Evolutionary conservation across 2,113 vertebrate genomes (phyloP).

Genomic region (Leiothrix lutea): DNA sequence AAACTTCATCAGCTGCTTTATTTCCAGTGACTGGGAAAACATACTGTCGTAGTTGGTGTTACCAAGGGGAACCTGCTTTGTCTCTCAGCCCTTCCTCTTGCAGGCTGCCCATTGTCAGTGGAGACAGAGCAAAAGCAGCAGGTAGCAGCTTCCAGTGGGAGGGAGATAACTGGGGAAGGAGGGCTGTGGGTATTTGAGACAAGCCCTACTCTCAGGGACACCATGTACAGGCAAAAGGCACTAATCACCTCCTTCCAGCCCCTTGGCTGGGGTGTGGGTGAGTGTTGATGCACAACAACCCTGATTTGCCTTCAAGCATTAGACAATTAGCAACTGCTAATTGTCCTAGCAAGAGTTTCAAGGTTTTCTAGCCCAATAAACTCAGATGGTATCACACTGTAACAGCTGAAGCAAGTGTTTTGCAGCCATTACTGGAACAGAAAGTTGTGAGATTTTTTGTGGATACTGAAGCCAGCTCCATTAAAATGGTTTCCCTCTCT

Average conservation of each 20-base stretch:
- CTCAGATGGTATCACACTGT: background rate
- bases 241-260: background rate
- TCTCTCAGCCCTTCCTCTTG: background rate
- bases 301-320: background rate
- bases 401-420: background rate
- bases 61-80: background rate
- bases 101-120: background rate
- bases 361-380: background rate
- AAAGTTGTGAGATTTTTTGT: background rate
- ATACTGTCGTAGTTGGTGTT: background rate
- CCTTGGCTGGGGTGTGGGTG: background rate
- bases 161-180: background rate
- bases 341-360: background rate
- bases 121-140: background rate
- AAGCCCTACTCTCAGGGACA: background rate
- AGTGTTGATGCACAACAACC: background rate
- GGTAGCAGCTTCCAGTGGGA: background rate
- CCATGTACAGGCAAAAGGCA: accelerated
- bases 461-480: background rate
- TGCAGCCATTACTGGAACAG: background rate
- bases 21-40: background rate
- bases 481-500: background rate
- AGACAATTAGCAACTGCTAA: background rate
- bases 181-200: background rate
- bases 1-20: background rate